Evolutionary conservation across 2,113 vertebrate species (phyloP), one percentile per base, ranked within the genome.

Genomic region (Theristicus caerulescens): DNA sequence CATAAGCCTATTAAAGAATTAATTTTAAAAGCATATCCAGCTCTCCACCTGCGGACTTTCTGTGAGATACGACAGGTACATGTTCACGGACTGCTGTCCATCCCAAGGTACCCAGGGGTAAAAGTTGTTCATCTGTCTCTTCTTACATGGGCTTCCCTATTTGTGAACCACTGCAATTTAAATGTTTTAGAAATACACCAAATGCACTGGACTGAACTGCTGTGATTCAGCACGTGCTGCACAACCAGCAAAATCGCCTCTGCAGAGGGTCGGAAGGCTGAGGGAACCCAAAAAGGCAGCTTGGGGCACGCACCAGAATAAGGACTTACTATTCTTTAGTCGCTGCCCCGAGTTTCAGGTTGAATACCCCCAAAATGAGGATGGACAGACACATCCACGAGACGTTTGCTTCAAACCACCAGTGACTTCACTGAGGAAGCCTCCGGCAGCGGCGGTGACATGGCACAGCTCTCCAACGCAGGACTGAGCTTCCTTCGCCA

Each of bases 371-470:
- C 15, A 8, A 88, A 38, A 44, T 0, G 1, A 74, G 21, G 1
- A 3, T 0, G 0, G 40, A 70, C 34, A 59, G 64, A 47, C 32
- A 22, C 13, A 51, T 4, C 25, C 24, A 8, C 2, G 5, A 34
- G 42, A 47, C 46, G 14, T 26, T 15, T n/a, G 40, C 26, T 78
- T 44, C 25, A 78, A 44, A 44, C 24, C 82, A 66, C 13, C 22
- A 49, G 19, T 8, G 13, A 26, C 9, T 22, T 54, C 46, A 62
- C 57, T 19, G 13, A 6, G 5, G 44, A 67, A 32, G 8, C 25
- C 52, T 72, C 40, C 36, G 40, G 79, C 40, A 85, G 49, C 69
- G 38, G 27, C 8, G 4, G 69, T 19, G 52, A 64, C 9, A 2
- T 71, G 57, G 65, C 72, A 49, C 32, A 91, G 82, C 40, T 87